These are phyloP conservation scores for Apodemus sylvaticus DNA, from an alignment of 2,113 vertebrate genomes.

Conservation along the genomic window DNA sequence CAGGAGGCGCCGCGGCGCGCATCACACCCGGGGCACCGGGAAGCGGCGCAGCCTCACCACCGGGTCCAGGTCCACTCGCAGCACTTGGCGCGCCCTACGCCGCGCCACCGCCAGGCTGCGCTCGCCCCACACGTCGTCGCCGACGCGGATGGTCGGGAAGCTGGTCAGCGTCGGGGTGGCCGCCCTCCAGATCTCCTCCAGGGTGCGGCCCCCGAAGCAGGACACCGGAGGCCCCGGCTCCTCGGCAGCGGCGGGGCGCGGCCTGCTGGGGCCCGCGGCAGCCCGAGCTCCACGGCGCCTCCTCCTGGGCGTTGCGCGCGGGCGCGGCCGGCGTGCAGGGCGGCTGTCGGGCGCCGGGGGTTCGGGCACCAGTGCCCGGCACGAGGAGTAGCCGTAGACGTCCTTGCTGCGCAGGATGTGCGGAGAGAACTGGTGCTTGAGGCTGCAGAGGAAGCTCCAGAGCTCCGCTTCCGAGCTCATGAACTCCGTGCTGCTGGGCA, in stretches of 20 bases:
- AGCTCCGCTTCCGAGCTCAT: constrained; percentile 90
- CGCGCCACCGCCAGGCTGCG: constrained; percentile 83
- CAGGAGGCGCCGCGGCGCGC: background rate
- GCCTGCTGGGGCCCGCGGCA: constrained; percentile 49
- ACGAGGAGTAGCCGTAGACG: constrained; percentile 88
- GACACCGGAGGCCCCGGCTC: background rate
- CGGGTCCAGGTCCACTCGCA: constrained; percentile 86
- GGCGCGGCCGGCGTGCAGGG: constrained; percentile 55
- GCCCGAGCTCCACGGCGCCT: constrained; percentile 72
- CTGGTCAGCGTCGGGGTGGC: constrained; percentile 82
- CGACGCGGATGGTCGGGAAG: constrained; percentile 86
- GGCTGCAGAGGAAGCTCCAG: constrained; percentile 90
- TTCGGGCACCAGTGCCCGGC: constrained; percentile 86
- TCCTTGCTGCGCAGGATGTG: constrained; percentile 89
- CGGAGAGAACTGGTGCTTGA: constrained; percentile 88
- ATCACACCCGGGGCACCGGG: constrained; percentile 80
- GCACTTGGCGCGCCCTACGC: constrained; percentile 81
- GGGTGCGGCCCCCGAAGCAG: constrained; percentile 79
- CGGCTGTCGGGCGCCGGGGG: constrained; percentile 53
- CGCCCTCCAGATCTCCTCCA: constrained; percentile 86
- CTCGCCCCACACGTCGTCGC: constrained; percentile 84
- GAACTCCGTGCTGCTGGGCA: constrained; percentile 89
- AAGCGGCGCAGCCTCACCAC: constrained; percentile 86
- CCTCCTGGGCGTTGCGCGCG: constrained; percentile 71
- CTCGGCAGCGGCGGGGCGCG: background rate